Conservation (phyloP, 2,888 invertebrate genomes). For the Choreutis nemorana region DNA sequence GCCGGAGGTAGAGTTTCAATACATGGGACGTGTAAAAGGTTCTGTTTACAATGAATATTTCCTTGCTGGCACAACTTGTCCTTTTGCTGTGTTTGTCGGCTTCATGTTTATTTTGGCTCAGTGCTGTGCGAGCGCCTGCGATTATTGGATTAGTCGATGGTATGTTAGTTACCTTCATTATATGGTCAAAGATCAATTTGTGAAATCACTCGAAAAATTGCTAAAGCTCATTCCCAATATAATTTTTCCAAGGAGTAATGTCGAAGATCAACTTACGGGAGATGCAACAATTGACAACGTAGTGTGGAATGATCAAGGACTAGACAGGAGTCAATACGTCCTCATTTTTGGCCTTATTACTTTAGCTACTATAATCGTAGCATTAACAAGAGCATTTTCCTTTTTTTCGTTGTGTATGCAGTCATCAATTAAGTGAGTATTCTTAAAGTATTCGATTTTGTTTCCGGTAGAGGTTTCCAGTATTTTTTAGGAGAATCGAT, state of each 20-base stretch:
- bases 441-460: background rate
- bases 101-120: slow-evolving; percentile 66
- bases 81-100: slow-evolving; percentile 27
- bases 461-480: background rate
- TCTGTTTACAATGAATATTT: slow-evolving; percentile 51
- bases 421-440: slow-evolving; percentile 66
- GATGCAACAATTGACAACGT: slow-evolving; percentile 40
- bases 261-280: slow-evolving; percentile 47
- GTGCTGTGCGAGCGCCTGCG: slow-evolving; percentile 46
- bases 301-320: slow-evolving; percentile 39
- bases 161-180: slow-evolving; percentile 14
- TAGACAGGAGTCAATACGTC: slow-evolving; percentile 34
- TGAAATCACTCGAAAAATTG: background rate
- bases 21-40: slow-evolving; percentile 37
- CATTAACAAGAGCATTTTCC: slow-evolving; percentile 68
- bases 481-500: background rate
- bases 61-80: slow-evolving; percentile 32
- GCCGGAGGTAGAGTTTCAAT: slow-evolving; percentile 40
- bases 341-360: slow-evolving; percentile 68
- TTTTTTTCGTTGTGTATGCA: slow-evolving; percentile 73
- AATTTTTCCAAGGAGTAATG: slow-evolving; percentile 35
- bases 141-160: slow-evolving; percentile 56
- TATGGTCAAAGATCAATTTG: no score
- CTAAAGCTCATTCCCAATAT: no score
- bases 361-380: slow-evolving; percentile 62